Evolutionary conservation across 2,888 invertebrate genomes (phyloP).

Genomic region (Catotricha subobsoleta): DNA sequence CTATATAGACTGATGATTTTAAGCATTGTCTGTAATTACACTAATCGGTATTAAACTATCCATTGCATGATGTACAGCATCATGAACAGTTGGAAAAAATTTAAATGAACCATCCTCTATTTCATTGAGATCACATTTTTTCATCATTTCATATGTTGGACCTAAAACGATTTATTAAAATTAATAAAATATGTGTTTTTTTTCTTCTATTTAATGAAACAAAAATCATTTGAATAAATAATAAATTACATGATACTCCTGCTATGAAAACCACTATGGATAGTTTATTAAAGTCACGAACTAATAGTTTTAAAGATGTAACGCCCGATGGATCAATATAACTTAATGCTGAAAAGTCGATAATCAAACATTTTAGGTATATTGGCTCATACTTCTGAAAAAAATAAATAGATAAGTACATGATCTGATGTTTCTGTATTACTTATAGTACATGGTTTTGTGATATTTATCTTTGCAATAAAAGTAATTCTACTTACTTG

Average conservation of each 20-base stretch:
- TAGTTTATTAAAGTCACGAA: slow-evolving; percentile 32
- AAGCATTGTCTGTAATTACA: not conserved
- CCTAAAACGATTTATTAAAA: slow-evolving; percentile 9
- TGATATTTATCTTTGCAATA: too few species aligned
- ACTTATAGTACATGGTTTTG: too few species aligned
- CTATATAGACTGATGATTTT: too few species aligned
- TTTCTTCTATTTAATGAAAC: not conserved
- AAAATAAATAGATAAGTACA: not conserved
- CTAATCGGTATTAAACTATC: slow-evolving; percentile 5
- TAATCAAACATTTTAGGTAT: slow-evolving; percentile 24
- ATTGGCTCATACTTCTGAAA: slow-evolving; percentile 9
- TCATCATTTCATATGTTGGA: slow-evolving; percentile 25
- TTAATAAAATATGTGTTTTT: not conserved
- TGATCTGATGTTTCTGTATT: too few species aligned
- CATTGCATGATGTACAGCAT: slow-evolving; percentile 13
- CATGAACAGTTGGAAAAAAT: slow-evolving; percentile 15
- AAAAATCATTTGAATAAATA: slow-evolving; percentile 3
- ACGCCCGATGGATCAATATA: slow-evolving; percentile 41
- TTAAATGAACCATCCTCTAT: slow-evolving; percentile 21
- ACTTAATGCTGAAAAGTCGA: slow-evolving; percentile 39
- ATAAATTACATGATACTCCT: slow-evolving; percentile 26
- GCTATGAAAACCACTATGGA: slow-evolving; percentile 33
- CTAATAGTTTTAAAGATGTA: slow-evolving; percentile 28
- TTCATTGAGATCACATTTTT: slow-evolving; percentile 22
- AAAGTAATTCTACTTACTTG: too few species aligned